Evolutionary conservation across 2,888 invertebrate genomes (phyloP).

Genomic region (Thalpophila matura): DNA sequence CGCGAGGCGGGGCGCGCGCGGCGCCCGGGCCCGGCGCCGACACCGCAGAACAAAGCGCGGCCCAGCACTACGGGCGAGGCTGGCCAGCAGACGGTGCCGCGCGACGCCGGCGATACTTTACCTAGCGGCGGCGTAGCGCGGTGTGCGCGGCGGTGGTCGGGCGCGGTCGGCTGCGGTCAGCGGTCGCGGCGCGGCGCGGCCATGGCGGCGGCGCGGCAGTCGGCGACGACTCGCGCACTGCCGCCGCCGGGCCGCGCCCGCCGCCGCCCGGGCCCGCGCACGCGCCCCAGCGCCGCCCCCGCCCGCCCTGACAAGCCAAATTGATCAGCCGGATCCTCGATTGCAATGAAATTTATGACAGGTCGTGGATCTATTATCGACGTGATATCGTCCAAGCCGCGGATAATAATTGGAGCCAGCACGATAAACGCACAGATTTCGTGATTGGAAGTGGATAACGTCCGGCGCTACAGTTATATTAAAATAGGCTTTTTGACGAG

Average conservation of each 20-base stretch:
- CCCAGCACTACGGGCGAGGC: slow-evolving; percentile 66
- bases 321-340: slow-evolving; percentile 88
- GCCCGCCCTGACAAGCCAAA: slow-evolving; percentile 71
- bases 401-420: slow-evolving; percentile 70
- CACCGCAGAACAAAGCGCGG: slow-evolving; percentile 74
- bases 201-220: slow-evolving; percentile 86
- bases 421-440: slow-evolving; percentile 74
- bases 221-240: slow-evolving; percentile 85
- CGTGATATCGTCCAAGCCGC: slow-evolving; percentile 75
- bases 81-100: slow-evolving; percentile 36
- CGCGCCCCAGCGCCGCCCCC: slow-evolving; percentile 62
- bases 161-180: slow-evolving; percentile 81
- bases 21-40: slow-evolving; percentile 67
- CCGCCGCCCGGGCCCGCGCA: slow-evolving; percentile 69
- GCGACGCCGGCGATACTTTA: slow-evolving; percentile 70
- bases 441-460: slow-evolving; percentile 57
- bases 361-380: slow-evolving; percentile 87
- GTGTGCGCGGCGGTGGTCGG: slow-evolving; percentile 71
- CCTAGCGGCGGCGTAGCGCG: slow-evolving; percentile 75
- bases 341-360: slow-evolving; percentile 89
- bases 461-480: slow-evolving; percentile 15
- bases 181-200: slow-evolving; percentile 84
- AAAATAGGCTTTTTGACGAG: slow-evolving; percentile 35
- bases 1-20: slow-evolving; percentile 64
- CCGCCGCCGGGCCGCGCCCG: slow-evolving; percentile 78